A percentile compares a stretch with the other conserved stretches of the same genome.
Conservation (phyloP, 2,797 vertebrate species). For the Cygnus olor region DNA sequence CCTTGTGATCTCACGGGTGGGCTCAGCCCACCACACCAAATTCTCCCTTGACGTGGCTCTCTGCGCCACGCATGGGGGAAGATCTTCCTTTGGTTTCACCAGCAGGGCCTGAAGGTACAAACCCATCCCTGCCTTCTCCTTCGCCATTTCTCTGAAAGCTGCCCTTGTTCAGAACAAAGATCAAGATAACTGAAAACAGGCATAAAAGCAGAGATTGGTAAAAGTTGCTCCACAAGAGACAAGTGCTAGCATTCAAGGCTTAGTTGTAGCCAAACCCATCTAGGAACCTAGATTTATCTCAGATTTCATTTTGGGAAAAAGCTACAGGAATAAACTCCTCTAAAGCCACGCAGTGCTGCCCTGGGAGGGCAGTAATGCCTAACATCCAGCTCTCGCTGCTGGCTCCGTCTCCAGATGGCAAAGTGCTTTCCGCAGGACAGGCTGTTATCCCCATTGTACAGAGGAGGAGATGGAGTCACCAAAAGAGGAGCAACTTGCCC, state of each 20-base stretch:
- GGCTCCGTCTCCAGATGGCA: background rate
- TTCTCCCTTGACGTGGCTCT: background rate
- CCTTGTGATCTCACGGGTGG: rapidly evolving
- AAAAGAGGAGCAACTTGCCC: background rate
- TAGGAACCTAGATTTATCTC: background rate
- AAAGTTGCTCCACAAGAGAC: background rate
- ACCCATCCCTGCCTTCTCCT: background rate
- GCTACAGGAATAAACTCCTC: background rate
- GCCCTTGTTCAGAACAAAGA: slow-evolving; percentile 9
- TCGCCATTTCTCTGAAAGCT: background rate
- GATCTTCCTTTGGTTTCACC: slow-evolving; percentile 2
- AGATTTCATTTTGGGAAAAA: background rate
- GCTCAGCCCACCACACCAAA: background rate
- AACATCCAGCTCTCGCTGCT: background rate
- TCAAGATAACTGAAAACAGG: background rate
- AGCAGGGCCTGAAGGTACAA: background rate
- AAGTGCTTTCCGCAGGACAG: background rate
- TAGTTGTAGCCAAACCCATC: background rate
- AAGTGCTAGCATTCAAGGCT: background rate
- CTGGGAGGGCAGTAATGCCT: background rate
- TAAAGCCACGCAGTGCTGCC: background rate
- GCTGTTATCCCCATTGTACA: background rate
- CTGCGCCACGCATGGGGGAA: background rate
- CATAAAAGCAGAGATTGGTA: background rate
- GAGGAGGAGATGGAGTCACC: background rate